Base-by-base conservation (phyloP, 2,888 invertebrate species). In the Carterocephalus palaemon region DNA sequence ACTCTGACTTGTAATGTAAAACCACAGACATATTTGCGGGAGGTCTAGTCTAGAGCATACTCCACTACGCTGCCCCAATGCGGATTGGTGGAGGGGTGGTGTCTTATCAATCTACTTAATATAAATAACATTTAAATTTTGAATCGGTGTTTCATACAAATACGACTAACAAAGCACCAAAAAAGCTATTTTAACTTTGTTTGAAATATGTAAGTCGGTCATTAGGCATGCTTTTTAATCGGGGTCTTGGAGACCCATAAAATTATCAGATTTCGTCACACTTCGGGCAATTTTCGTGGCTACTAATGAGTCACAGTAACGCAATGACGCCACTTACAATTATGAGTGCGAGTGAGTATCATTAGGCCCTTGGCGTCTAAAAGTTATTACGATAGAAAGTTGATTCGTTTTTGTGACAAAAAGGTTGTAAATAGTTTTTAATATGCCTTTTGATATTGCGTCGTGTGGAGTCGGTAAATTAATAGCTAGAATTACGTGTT, bases 261-360 rank as follows among this genome's bases (percentile, higher is more conserved):
- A 70, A 76, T 77, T 81, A 82, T 82, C 78, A 75, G 77, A 81
- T 82, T 79, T 68, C 72, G 83, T 82, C 82, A 83, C 83, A 83
- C 78, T 81, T 74, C 66, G 58, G 60, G 70, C 75, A 75, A 77
- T 75, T 77, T 66, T 61, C 67, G 64, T 68, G 60, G 69, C 70
- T 55, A 71, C 77, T 80, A 81, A 81, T 83, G 79, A 81, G 81
- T 69, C 59, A 54, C 36, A 66, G 70, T 70, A 80, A 79, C 75
- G 79, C 80, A 66, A 79, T 67, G 70, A 70, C 67, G 59, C 58
- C 67, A 72, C 75, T 77, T 69, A 70, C 65, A 49, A 65, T 71
- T 75, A 75, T 66, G 69, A 75, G 70, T 67, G 64, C 50, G 53
- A 53, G 52, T 19, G 6, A 19, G n/a, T 19, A 32, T 46, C 46